Evolutionary conservation across 2,797 vertebrate genomes (phyloP), one percentile per base, ranked within the genome.

Genomic region (Amniataba percoides): DNA sequence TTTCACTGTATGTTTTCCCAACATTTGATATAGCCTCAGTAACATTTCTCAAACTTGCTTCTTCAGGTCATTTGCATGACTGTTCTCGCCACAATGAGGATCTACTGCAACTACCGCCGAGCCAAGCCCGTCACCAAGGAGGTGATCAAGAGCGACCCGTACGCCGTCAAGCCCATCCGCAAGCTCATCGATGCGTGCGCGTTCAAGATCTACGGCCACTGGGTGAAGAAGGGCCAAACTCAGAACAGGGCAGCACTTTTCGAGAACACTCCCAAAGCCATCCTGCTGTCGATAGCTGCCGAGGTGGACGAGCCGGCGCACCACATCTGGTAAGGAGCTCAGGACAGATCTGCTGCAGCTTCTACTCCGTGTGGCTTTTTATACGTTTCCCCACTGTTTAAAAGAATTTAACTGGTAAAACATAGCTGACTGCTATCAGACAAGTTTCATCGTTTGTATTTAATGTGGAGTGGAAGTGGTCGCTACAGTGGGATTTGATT

Each of bases 171-270:
- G 86, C 97, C 97, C 2, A 90, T 99, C 57, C 96, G 98, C 64
- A 97, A 97, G 84, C 93, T 99, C 85, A 98, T 99, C 0, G 98
- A 99, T 0, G 97, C 96, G 58, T 98, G 96, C 0, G 98, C 98
- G 1, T 99, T 99, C 94, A 96, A 97, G 79, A 97, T 98, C 86
- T 99, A 99, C 0, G 97, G 97, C 82, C 98, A 99, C 94, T 99
- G 98, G 98, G 98, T 99, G 74, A 99, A 99, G 95, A 99, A 99
- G 77, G 98, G 98, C 18, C 97, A 98, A 85, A 95, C 97, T 0
- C 98, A 99, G 95, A 98, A 99, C 95, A 94, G 98, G 85, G 98
- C 98, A 0, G 98, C 97, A 13, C 95, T 99, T 76, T 99, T 99
- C 0, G 98, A 99, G 94, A 99, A 99, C 95, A 98, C 96, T 16